Conservation (phyloP, 1,140 invertebrate species). For the Tribolium castaneum region DNA sequence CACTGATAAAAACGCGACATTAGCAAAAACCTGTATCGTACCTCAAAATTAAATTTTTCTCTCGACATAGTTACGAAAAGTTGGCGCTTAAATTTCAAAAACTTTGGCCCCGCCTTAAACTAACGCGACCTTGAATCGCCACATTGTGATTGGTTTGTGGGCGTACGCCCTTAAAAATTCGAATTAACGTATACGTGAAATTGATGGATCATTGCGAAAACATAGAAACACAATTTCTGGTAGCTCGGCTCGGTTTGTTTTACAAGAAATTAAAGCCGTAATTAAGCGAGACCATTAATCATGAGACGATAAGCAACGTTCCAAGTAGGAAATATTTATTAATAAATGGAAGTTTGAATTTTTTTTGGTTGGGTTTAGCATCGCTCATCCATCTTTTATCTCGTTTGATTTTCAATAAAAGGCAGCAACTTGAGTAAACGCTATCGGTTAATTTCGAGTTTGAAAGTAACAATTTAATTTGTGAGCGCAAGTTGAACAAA, state of each 20-base stretch:
- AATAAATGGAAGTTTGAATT: slow-evolving; percentile 5
- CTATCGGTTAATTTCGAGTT: slow-evolving; percentile 8
- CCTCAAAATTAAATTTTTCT: too few relatives aligned
- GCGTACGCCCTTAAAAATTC: too few relatives aligned
- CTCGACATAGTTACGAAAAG: too few relatives aligned
- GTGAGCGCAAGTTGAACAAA: slow-evolving; percentile 6
- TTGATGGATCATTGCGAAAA: not conserved
- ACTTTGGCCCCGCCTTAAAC: not conserved
- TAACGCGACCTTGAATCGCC: too few relatives aligned
- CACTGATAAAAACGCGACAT: too few relatives aligned
- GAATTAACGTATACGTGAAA: not conserved
- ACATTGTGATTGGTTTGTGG: too few relatives aligned
- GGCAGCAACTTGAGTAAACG: not conserved
- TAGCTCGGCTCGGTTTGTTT: not conserved
- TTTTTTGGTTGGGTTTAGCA: not conserved
- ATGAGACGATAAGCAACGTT: not conserved
- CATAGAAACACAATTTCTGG: not conserved
- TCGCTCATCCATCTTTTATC: not conserved
- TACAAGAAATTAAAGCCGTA: slow-evolving; percentile 15
- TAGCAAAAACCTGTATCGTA: too few relatives aligned
- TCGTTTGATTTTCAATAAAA: slow-evolving; percentile 7
- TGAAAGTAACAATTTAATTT: slow-evolving; percentile 27
- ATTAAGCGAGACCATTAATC: slow-evolving; percentile 18
- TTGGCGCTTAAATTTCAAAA: too few relatives aligned
- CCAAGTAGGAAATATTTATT: slow-evolving; percentile 8